Conservation (phyloP, 64 coral and sea anemone genomes). For the Platygyra sinensis region DNA sequence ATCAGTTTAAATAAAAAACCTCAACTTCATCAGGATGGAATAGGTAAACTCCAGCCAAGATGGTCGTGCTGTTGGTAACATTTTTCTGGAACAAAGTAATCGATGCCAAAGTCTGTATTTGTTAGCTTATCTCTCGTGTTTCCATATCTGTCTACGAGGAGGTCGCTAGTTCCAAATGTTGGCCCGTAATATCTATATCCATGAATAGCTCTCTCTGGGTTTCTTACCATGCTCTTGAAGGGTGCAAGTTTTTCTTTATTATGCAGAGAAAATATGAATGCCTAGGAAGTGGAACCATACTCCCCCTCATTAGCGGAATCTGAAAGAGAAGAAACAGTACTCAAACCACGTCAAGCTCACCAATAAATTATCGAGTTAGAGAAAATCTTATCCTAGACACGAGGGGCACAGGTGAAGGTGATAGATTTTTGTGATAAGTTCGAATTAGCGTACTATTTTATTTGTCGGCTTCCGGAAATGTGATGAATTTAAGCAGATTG, state of each 20-base stretch:
- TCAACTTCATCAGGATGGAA: not conserved
- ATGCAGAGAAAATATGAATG: not conserved
- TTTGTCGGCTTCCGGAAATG: no score
- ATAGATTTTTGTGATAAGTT: no score
- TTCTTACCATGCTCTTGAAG: not conserved
- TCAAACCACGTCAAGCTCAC: no score
- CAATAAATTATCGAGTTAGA: no score
- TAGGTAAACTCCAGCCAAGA: not conserved
- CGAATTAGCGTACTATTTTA: no score
- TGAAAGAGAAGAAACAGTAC: not conserved
- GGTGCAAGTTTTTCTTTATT: not conserved
- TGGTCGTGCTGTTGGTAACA: not conserved
- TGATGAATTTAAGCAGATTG: no score
- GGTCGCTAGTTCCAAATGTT: not conserved
- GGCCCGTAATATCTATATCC: not conserved
- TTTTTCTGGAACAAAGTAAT: not conserved
- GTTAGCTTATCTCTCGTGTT: not conserved
- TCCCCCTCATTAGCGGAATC: not conserved
- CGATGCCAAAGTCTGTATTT: not conserved
- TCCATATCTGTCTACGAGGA: not conserved
- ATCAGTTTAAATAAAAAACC: not conserved
- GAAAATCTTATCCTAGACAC: no score
- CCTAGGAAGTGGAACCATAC: not conserved
- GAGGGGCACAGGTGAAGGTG: no score
- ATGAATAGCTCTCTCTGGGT: not conserved